Base-by-base conservation (phyloP, 2,113 vertebrate species). In the Chaetura pelagica region DNA sequence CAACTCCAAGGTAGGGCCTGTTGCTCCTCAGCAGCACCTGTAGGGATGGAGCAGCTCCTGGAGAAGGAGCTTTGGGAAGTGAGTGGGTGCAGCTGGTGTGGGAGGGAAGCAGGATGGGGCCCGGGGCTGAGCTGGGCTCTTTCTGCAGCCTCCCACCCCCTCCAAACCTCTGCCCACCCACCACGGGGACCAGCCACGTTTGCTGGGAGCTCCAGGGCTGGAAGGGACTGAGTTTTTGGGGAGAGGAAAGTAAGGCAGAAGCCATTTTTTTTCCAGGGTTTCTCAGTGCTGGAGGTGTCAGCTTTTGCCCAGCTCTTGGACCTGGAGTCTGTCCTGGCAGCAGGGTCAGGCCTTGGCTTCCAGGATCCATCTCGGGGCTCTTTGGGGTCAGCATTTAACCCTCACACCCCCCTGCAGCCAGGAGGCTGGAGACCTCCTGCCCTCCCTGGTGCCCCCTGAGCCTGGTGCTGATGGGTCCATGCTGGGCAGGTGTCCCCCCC, bases 401-500 rank as follows among this genome's bases (percentile, higher is more conserved):
- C 10, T 19, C 22, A 17, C 7, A 55, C 4, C 4, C 4, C 27
- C 6, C n/a, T 10, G 35, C 67, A 73, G 5, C 2, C 0, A 79
- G 62, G 30, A 38, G 44, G n/a, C 57, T 51, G 38, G 64, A 10
- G 3, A 2, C 5, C 29, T 6, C 38, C 48, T 55, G 44, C 42
- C 29, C 6, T 2, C 12, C 29, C 32, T 0, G 2, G 19, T 2
- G 2, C 34, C 46, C 59, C 48, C 26, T 3, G 8, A n/a, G 40
- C 24, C 51, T 26, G 2, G 0, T 1, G 3, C 30, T 3, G 1
- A 34, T 12, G 22, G 15, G 4, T 5, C 12, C 0, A 1, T 32
- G 46, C 49, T 30, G 38, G 44, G 8, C 22, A 12, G 23, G 4
- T 4, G 1, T 32, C 62, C 1, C 3, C 17, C 23, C 9, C 0